These are phyloP conservation scores for Periophthalmodon schlosseri DNA, from an alignment of 2,113 vertebrate genomes.

Conservation along the genomic window DNA sequence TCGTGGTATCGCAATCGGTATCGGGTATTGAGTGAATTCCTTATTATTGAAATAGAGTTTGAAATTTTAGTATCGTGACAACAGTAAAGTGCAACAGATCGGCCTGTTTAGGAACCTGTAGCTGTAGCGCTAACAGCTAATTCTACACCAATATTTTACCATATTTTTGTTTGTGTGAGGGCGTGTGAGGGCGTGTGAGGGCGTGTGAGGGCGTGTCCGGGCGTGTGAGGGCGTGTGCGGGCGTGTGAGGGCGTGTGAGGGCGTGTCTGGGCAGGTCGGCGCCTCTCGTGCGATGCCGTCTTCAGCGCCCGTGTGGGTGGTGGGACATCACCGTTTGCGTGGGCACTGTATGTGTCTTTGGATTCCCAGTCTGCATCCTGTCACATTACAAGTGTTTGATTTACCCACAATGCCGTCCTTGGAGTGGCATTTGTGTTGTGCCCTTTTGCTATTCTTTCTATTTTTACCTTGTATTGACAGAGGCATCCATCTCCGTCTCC, in stretches of 20 bases:
- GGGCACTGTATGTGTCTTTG: slow-evolving; percentile 61
- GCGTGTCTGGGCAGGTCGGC: slow-evolving; percentile 14
- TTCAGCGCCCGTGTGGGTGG: slow-evolving; percentile 64
- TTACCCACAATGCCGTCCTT: slow-evolving; percentile 25
- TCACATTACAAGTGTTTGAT: slow-evolving; percentile 26
- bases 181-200: too few relatives aligned
- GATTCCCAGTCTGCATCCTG: slow-evolving; percentile 46
- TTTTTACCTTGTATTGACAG: slow-evolving; percentile 10
- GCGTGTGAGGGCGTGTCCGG: too few relatives aligned
- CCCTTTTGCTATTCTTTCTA: slow-evolving; percentile 29
- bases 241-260: neutral
- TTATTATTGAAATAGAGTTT: too few relatives aligned
- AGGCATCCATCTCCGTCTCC: slow-evolving; percentile 11
- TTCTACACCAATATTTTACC: too few relatives aligned
- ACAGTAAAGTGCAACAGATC: too few relatives aligned
- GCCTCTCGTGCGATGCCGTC: slow-evolving; percentile 34
- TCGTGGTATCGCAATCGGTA: too few relatives aligned
- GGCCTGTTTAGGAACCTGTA: too few relatives aligned
- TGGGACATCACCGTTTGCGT: slow-evolving; percentile 58
- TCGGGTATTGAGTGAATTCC: too few relatives aligned
- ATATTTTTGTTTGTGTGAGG: too few relatives aligned
- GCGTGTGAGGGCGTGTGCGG: too few relatives aligned
- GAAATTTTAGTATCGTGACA: too few relatives aligned
- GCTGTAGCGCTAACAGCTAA: too few relatives aligned
- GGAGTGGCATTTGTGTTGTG: slow-evolving; percentile 20